phyloP scores from a whole-genome alignment of 2,888 invertebrate species.

The Meloe dianella region DNA sequence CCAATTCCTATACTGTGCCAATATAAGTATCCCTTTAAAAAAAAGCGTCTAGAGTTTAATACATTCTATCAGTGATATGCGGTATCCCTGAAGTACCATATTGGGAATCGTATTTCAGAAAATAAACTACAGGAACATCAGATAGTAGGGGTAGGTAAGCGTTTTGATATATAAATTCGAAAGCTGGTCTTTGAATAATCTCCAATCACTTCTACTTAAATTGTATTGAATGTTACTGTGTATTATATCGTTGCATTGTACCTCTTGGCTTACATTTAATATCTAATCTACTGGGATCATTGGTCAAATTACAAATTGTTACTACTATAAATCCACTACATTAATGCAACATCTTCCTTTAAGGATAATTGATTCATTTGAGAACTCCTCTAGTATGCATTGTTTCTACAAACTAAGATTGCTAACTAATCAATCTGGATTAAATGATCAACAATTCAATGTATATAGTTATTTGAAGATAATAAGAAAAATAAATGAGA shows the following conservation, averaged over 20 bases:
- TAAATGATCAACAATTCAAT: neutral
- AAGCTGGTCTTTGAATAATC: conserved; percentile 30
- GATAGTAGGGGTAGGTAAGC: conserved; percentile 15
- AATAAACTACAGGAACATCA: conserved; percentile 20
- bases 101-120: conserved; percentile 29
- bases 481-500: neutral
- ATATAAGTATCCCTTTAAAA: conserved; percentile 25
- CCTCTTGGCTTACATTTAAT: conserved; percentile 21
- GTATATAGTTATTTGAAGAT: no score
- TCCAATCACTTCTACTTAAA: conserved; percentile 26
- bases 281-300: conserved; percentile 34
- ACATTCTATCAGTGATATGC: conserved; percentile 33
- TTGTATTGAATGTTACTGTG: conserved; percentile 19
- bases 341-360: conserved; percentile 11
- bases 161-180: conserved; percentile 23
- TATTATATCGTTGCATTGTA: no score
- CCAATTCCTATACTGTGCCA: conserved; percentile 12
- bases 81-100: conserved; percentile 29
- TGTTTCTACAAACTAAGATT: neutral
- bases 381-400: neutral
- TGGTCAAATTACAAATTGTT: conserved; percentile 29
- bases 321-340: conserved; percentile 26
- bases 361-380: neutral
- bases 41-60: conserved; percentile 29
- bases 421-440: neutral